Evolutionary conservation across 2,888 invertebrate species (phyloP), one percentile per base, ranked within the genome.

Genomic region (Hemaris fuciformis): DNA sequence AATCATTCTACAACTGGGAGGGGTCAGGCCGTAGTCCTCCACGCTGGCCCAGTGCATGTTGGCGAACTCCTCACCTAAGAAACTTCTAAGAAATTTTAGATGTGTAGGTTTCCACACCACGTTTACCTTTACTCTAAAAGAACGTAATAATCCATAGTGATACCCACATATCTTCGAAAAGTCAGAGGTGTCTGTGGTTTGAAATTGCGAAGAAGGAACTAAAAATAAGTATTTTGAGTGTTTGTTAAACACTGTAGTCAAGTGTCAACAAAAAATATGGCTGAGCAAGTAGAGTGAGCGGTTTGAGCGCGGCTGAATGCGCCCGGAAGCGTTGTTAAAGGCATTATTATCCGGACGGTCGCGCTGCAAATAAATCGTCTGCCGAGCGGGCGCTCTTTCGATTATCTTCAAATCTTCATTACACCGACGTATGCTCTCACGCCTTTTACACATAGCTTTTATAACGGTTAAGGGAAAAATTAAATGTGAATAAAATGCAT

Each of bases 381-480:
- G 83, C 81, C 78, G 84, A 76, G 84, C 85, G 80, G 77, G 73
- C 83, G 88, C 86, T 86, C 85, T 90, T 92, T 92, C 93, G 93
- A 93, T 93, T 92, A 91, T 92, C 89, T 88, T 91, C 92, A 92
- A 92, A 93, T 93, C 92, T 92, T 92, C 93, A 92, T 93, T 93
- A 93, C 87, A 84, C 74, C 83, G 85, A 88, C 88, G 81, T 85
- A 86, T 85, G 84, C 83, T 80, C 76, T 80, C 71, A 74, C 76
- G 74, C 76, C 77, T 77, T 56, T 45, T 15, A 43, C 57, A 62
- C 57, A 38, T 53, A 53, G 53, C 38, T 58, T 62, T 58, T 59
- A 41, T 53, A 53, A 58, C 42, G 58, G 42, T 43, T 58, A 43
- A 27, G 48, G 56, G 61, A 60, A 61, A 60, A 56, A 61, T 61